A percentile compares a stretch with the other conserved stretches of the same genome.
These are phyloP conservation scores for Spodoptera picta DNA, from an alignment of 2,888 invertebrate species.

Conservation along the genomic window DNA sequence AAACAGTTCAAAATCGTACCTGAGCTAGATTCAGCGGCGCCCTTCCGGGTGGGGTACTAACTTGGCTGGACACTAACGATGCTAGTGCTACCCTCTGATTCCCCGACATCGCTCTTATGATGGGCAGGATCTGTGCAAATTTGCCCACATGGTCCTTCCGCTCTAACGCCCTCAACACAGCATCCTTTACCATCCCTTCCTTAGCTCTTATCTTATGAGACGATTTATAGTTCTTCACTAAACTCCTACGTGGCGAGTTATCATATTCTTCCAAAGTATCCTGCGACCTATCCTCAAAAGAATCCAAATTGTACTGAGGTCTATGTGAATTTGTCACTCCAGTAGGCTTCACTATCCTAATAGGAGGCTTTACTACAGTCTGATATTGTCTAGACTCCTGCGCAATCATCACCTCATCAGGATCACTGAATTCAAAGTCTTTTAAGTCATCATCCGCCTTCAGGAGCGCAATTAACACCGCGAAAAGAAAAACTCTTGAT, in stretches of 20 bases:
- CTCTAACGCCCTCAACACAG: constrained; percentile 88
- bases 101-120: constrained; percentile 90
- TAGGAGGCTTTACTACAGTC: constrained; percentile 76
- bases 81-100: constrained; percentile 90
- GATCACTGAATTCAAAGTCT: constrained; percentile 78
- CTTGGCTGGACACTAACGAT: constrained; percentile 90
- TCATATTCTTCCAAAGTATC: constrained; percentile 65
- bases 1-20: constrained; percentile 69
- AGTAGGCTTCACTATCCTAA: constrained; percentile 72
- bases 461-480: constrained; percentile 61
- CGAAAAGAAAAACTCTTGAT: constrained; percentile 59
- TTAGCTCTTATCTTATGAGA: constrained; percentile 72
- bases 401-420: constrained; percentile 82
- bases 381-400: constrained; percentile 82
- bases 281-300: constrained; percentile 75
- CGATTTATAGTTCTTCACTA: constrained; percentile 73
- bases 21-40: constrained; percentile 88
- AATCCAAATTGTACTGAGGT: constrained; percentile 83
- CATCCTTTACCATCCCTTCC: constrained; percentile 85
- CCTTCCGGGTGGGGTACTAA: constrained; percentile 86
- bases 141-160: constrained; percentile 89
- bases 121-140: constrained; percentile 90
- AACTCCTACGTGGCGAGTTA: constrained; percentile 66
- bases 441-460: constrained; percentile 70
- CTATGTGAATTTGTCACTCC: constrained; percentile 84